These are phyloP conservation scores for Isurus oxyrinchus DNA, from an alignment of 2,113 vertebrate species.

Conservation along the genomic window DNA sequence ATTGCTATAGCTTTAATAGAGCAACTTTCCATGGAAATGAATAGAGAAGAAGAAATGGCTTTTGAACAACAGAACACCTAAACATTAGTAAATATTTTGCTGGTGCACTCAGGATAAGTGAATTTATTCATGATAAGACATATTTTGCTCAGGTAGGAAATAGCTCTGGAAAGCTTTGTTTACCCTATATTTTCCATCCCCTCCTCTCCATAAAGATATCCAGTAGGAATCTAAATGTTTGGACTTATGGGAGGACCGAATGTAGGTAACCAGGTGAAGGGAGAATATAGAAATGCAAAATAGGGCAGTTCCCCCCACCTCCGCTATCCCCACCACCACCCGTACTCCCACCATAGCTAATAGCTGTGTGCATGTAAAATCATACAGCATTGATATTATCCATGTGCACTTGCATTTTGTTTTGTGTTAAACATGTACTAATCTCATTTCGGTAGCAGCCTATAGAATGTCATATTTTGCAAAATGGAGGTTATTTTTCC, in stretches of 20 bases:
- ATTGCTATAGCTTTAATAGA: neutral
- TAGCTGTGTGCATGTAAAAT: neutral
- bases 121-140: neutral
- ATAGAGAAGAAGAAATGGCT: neutral
- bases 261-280: neutral
- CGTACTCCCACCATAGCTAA: neutral
- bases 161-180: neutral
- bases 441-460: neutral
- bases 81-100: neutral
- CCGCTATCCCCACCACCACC: neutral
- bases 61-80: neutral
- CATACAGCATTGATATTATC: neutral
- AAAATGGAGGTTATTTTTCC: neutral
- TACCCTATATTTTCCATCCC: neutral
- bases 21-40: neutral
- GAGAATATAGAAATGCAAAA: neutral
- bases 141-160: neutral
- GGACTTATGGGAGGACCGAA: neutral
- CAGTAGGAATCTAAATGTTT: neutral
- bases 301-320: neutral
- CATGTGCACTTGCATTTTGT: neutral
- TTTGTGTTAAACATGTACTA: neutral
- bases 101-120: neutral
- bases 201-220: neutral
- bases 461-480: neutral